Conservation (phyloP, 2,113 vertebrate species). For the Xenopus laevis region DNA sequence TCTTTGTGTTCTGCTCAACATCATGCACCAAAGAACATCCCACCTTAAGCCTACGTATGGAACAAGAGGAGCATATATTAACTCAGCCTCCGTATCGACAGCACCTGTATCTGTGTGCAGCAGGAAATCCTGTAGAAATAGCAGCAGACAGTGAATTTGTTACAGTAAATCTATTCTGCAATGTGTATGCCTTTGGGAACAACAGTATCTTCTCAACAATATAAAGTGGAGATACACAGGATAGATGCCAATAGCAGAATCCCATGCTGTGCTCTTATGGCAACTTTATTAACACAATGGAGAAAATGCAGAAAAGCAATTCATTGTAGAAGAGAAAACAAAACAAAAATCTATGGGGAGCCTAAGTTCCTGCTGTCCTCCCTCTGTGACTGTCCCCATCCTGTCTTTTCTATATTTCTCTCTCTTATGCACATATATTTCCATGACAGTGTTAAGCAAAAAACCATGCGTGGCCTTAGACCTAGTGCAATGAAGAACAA, state of each 20-base stretch:
- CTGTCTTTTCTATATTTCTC: neutral
- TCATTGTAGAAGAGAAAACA: neutral
- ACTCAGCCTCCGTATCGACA: slow-evolving; percentile 23
- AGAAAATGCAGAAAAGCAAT: neutral
- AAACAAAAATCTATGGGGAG: neutral
- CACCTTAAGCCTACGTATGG: slow-evolving; percentile 19
- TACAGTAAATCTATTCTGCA: slow-evolving; percentile 32
- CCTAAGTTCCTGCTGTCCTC: neutral
- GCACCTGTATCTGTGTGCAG: slow-evolving; percentile 21
- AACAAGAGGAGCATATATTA: slow-evolving; percentile 27
- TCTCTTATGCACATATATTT: neutral
- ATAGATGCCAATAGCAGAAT: neutral
- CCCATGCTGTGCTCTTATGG: slow-evolving; percentile 2
- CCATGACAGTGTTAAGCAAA: too few species aligned
- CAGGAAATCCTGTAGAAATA: slow-evolving; percentile 23
- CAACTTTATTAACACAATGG: neutral
- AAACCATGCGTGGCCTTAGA: too few species aligned
- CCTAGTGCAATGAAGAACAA: too few species aligned
- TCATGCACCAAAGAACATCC: slow-evolving; percentile 23
- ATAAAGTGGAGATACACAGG: slow-evolving; percentile 24
- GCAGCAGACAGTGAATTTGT: slow-evolving; percentile 1
- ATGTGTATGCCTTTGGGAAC: slow-evolving; percentile 33
- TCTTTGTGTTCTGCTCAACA: neutral
- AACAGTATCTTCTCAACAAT: slow-evolving; percentile 14
- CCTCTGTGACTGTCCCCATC: neutral